These are phyloP conservation scores for Maniola hyperantus DNA, from an alignment of 2,888 invertebrate genomes.

Conservation along the genomic window DNA sequence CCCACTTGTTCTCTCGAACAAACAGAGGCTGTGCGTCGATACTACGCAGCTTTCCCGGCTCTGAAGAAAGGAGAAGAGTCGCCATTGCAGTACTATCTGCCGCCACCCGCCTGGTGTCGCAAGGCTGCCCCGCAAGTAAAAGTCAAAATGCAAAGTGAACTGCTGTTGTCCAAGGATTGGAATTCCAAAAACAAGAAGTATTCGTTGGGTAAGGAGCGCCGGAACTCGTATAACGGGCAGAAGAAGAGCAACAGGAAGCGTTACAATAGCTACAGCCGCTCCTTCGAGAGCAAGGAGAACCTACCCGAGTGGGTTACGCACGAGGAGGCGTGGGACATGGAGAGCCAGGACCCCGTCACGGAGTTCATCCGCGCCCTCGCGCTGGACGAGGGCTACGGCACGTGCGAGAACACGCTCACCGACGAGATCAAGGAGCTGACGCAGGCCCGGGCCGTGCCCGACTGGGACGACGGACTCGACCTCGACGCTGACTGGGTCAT, in stretches of 20 bases:
- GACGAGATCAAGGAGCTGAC: slow-evolving; percentile 63
- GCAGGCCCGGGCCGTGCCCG: slow-evolving; percentile 59
- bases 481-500: slow-evolving; percentile 64
- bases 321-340: slow-evolving; percentile 79
- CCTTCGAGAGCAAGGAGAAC: slow-evolving; percentile 72
- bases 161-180: slow-evolving; percentile 66
- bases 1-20: slow-evolving; percentile 76
- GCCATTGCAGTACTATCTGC: slow-evolving; percentile 70
- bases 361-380: slow-evolving; percentile 77
- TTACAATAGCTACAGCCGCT: slow-evolving; percentile 70
- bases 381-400: slow-evolving; percentile 78
- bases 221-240: slow-evolving; percentile 71
- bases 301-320: slow-evolving; percentile 82
- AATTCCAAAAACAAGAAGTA: slow-evolving; percentile 65
- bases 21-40: slow-evolving; percentile 87
- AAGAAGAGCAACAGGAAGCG: slow-evolving; percentile 66
- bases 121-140: slow-evolving; percentile 56
- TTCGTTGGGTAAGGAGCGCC: slow-evolving; percentile 68
- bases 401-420: slow-evolving; percentile 75
- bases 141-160: slow-evolving; percentile 72
- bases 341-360: slow-evolving; percentile 73
- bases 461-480: slow-evolving; percentile 67
- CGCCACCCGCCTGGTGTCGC: slow-evolving; percentile 76
- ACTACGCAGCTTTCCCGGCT: slow-evolving; percentile 90
- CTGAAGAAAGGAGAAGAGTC: slow-evolving; percentile 80